Evolutionary conservation across 2,113 vertebrate species (phyloP).

Genomic region (Corapipo altera): DNA sequence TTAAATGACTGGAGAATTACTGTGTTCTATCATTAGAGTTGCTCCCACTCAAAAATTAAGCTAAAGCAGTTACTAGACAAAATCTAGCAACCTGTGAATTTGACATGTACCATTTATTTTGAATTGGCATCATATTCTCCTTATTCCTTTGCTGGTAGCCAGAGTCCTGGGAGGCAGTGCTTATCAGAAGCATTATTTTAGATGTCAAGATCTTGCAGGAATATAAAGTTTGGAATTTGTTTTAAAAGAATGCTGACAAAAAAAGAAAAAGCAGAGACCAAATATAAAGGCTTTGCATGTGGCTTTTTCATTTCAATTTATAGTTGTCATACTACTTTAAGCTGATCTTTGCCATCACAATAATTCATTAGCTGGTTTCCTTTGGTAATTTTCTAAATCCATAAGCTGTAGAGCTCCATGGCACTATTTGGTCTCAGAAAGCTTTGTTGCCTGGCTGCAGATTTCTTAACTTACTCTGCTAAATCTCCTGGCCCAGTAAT

Average conservation of each 20-base stretch:
- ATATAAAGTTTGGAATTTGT: constrained; percentile 40
- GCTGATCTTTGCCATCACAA: background rate
- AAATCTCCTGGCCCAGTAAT: constrained; percentile 19
- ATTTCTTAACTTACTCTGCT: constrained; percentile 34
- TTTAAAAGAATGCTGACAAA: constrained; percentile 10
- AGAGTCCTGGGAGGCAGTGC: background rate
- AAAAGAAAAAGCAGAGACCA: background rate
- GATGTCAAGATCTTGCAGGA: constrained; percentile 22
- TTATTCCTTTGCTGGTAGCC: constrained; percentile 28
- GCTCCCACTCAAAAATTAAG: constrained; percentile 39
- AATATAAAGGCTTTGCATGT: background rate
- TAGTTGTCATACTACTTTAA: background rate
- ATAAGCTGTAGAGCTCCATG: background rate
- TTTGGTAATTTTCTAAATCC: constrained; percentile 31
- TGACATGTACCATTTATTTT: constrained; percentile 58
- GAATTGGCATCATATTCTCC: background rate
- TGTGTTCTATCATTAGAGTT: constrained; percentile 37
- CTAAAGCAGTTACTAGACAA: constrained; percentile 33
- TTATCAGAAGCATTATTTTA: constrained; percentile 8
- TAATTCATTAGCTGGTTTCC: constrained; percentile 30
- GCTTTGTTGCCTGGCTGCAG: constrained; percentile 38
- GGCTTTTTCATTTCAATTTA: background rate
- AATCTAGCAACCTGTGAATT: constrained; percentile 40
- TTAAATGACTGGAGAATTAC: constrained; percentile 33
- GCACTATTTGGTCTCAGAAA: constrained; percentile 23